Conservation (phyloP, 92 coral and sea anemone species). For the Montipora capitata region DNA sequence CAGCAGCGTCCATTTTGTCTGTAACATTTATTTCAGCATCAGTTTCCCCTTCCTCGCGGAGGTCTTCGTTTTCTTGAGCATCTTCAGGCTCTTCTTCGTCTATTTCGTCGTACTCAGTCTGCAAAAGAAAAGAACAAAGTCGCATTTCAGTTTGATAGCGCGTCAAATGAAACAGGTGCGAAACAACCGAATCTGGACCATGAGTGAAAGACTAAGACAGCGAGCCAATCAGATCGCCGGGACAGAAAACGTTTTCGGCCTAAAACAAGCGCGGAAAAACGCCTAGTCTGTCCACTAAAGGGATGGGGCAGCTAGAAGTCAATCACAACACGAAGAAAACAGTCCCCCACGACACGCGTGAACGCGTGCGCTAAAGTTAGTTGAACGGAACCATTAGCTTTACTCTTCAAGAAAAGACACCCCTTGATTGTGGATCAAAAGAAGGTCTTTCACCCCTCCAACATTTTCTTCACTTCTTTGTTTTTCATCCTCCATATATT, state of each 20-base stretch:
- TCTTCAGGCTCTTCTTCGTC: constrained; percentile 78
- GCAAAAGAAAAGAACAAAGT: background rate
- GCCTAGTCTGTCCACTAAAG: background rate
- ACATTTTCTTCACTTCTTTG: too few species aligned
- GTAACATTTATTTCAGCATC: constrained; percentile 36
- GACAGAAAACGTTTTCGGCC: background rate
- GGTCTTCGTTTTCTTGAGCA: constrained; percentile 35
- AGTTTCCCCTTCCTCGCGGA: constrained; percentile 40
- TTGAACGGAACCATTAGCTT: too few species aligned
- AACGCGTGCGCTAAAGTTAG: too few species aligned
- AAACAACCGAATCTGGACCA: too few species aligned
- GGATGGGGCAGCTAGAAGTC: too few species aligned
- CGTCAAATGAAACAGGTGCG: background rate
- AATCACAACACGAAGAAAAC: too few species aligned
- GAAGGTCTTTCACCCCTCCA: too few species aligned
- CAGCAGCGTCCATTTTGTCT: constrained; percentile 17
- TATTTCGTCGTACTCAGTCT: constrained; percentile 78
- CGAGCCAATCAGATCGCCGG: background rate
- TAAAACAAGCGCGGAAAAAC: background rate
- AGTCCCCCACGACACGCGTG: too few species aligned
- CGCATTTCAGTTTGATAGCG: too few species aligned
- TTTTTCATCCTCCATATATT: background rate
- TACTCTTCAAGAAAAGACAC: too few species aligned
- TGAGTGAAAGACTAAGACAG: background rate
- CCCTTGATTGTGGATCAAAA: too few species aligned